A percentile compares a stretch with the other conserved stretches of the same genome.
These are phyloP conservation scores for Brenthis daphne DNA, from an alignment of 2,888 invertebrate genomes.

Conservation along the genomic window DNA sequence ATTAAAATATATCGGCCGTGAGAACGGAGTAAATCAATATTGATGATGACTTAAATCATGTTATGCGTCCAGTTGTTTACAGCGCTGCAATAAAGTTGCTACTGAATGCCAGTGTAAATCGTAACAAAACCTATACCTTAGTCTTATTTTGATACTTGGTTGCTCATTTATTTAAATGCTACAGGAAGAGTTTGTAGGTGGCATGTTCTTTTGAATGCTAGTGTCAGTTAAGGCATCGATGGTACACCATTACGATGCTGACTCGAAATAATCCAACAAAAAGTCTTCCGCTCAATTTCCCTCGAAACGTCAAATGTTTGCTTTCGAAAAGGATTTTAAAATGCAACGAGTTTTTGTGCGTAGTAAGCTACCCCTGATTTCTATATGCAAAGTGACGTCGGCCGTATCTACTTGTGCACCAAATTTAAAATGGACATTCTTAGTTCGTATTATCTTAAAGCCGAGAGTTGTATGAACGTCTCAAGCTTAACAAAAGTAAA, in stretches of 20 bases:
- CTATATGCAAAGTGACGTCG: slow-evolving; percentile 69
- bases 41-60: slow-evolving; percentile 66
- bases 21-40: slow-evolving; percentile 74
- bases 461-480: slow-evolving; percentile 19
- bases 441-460: slow-evolving; percentile 15
- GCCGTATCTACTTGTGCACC: slow-evolving; percentile 23
- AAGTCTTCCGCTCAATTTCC: slow-evolving; percentile 73
- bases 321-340: slow-evolving; percentile 78
- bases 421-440: slow-evolving; percentile 48
- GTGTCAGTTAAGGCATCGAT: slow-evolving; percentile 29
- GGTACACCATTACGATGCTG: slow-evolving; percentile 32
- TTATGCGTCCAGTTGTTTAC: slow-evolving; percentile 41
- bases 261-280: slow-evolving; percentile 58
- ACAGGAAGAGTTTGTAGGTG: slow-evolving; percentile 28
- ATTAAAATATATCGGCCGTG: slow-evolving; percentile 72
- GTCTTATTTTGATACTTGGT: slow-evolving; percentile 6
- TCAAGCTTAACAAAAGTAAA: slow-evolving; percentile 20
- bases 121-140: slow-evolving; percentile 23
- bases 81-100: slow-evolving; percentile 44
- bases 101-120: slow-evolving; percentile 48
- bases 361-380: slow-evolving; percentile 61
- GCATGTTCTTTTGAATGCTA: slow-evolving; percentile 22
- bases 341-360: slow-evolving; percentile 77
- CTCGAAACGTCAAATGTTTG: slow-evolving; percentile 78
- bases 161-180: slow-evolving; percentile 18